These are phyloP conservation scores for Xiphophorus birchmanni DNA, from an alignment of 2,797 vertebrate species.

Conservation along the genomic window DNA sequence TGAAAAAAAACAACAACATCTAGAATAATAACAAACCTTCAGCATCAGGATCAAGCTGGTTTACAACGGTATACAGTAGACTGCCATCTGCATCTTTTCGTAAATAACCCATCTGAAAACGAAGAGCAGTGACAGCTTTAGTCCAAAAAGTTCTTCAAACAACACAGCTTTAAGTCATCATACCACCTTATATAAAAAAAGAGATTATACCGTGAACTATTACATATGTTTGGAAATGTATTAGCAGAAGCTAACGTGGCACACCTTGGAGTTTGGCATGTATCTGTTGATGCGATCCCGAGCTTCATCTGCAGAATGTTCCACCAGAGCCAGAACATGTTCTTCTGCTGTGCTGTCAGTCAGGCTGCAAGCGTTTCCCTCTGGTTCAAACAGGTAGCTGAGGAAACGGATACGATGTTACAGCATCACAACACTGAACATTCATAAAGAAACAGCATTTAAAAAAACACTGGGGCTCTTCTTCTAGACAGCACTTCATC, in stretches of 20 bases:
- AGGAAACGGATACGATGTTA: conserved; percentile 12
- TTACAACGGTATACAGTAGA: conserved; percentile 92
- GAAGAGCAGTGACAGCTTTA: conserved; percentile 21
- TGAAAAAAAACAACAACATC: not conserved
- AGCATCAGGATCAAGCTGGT: conserved; percentile 89
- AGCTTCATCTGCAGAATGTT: conserved; percentile 97
- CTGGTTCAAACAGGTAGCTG: conserved; percentile 94
- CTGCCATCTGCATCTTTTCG: conserved; percentile 88
- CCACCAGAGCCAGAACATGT: conserved; percentile 94
- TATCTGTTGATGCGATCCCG: conserved; percentile 92
- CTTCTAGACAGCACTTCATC: not conserved
- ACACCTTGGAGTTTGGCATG: conserved; percentile 93
- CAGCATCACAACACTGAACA: not conserved
- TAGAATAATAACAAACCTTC: conserved; percentile 83
- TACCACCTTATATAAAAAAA: not conserved
- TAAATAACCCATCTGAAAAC: conserved; percentile 91
- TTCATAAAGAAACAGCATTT: not conserved
- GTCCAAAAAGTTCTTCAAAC: not conserved
- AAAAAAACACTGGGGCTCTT: not conserved
- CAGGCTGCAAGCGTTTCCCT: conserved; percentile 95
- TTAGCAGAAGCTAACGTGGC: not conserved
- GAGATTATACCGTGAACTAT: not conserved
- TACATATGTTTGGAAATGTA: not conserved
- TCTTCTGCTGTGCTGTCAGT: conserved; percentile 98
- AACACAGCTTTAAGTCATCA: not conserved